Conservation (phyloP, 1,140 invertebrate species). For the Tribolium castaneum region DNA sequence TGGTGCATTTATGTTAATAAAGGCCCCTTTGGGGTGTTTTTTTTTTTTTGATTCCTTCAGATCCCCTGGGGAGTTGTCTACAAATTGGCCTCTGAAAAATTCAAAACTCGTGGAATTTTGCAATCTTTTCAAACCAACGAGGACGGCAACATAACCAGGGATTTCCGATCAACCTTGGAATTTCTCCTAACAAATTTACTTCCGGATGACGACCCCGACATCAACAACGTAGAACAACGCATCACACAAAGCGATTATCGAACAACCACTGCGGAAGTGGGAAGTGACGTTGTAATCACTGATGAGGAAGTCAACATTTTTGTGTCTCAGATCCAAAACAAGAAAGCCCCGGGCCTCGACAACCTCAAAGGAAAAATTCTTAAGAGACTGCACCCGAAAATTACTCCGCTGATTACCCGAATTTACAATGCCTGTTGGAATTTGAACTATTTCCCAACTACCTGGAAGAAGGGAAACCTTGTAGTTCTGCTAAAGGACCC, state of each 20-base stretch:
- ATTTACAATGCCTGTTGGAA: neutral
- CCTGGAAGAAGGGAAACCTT: neutral
- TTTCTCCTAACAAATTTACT: neutral
- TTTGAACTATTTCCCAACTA: neutral
- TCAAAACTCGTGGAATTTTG: neutral
- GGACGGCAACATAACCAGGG: neutral
- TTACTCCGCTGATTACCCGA: neutral
- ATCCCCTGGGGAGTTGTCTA: neutral
- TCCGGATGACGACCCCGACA: neutral
- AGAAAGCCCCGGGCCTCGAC: neutral
- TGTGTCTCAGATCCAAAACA: neutral
- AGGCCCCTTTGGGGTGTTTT: no score
- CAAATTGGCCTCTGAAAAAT: neutral
- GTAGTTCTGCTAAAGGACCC: neutral
- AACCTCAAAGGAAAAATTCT: neutral
- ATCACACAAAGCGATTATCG: neutral
- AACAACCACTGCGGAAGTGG: neutral
- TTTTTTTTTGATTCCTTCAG: no score
- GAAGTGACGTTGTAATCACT: neutral
- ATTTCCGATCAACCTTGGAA: neutral
- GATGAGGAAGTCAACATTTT: neutral
- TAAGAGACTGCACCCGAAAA: neutral
- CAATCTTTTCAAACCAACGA: no score
- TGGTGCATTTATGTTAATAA: no score
- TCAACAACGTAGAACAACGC: neutral